Evolutionary conservation across 2,888 invertebrate species (phyloP), one percentile per base, ranked within the genome.

Genomic region (Schizotus pectinicornis): DNA sequence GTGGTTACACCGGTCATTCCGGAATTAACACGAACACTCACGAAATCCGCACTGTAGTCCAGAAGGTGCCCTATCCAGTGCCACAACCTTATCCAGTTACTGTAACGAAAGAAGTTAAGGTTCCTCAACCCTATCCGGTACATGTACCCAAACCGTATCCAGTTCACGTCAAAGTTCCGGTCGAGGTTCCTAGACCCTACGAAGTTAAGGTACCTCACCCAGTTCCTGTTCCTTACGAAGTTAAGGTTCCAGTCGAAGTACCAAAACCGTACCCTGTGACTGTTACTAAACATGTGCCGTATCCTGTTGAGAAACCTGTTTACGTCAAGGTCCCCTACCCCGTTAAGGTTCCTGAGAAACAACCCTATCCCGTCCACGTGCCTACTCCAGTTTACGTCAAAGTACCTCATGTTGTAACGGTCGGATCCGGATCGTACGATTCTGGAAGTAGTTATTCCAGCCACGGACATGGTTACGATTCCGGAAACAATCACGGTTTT

Each of bases 251-350:
- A 38, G 65, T 71, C 8, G 72, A 71, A 56, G 69, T 75, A 38
- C 74, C 75, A 11, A 72, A 66, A 63, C 74, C 76, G 6, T 74
- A 75, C 62, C 70, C 70, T 36, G 73, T 73, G 7, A 65, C 67
- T 36, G 65, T 70, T 11, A 68, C 66, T 45, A 70, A 64, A 41
- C 49, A 60, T 13, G 65, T 72, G 3, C 62, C 59, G 37, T 64
- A 67, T 42, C 64, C 72, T 46, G 70, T 74, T 9, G 70, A 71
- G 33, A 72, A 66, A 38, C 68, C 70, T 6, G 69, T 74, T 14
- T 67, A 67, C 56, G 67, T 74, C 3, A 67, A 60, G 30, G 70
- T 71, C 48, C 71, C 71, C 22, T 65, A 67, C 38, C 63, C 70
- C 13, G 67, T 73, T 30, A 64, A 63, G 46, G 69, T 72, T 31